These are phyloP conservation scores for Corella eumyota DNA, from an alignment of 23 tunicate genomes.

Conservation along the genomic window DNA sequence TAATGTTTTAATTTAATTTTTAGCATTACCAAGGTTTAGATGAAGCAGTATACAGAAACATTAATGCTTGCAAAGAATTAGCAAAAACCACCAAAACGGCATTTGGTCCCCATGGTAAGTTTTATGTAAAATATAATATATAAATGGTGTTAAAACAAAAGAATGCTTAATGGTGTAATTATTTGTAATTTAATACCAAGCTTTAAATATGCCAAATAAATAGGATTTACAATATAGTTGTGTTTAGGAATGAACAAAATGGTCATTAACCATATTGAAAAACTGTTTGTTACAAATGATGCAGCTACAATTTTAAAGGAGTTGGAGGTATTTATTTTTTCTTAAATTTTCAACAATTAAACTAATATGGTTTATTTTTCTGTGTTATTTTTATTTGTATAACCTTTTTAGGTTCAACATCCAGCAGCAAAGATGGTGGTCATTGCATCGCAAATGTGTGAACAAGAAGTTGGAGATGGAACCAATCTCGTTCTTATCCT, in stretches of 20 bases:
- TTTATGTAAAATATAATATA: neutral
- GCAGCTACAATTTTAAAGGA: conserved; percentile 96
- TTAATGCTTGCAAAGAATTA: conserved; percentile 73
- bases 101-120: conserved; percentile 85
- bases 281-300: conserved; percentile 96
- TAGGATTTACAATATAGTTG: too few relatives aligned
- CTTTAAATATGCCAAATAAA: too few relatives aligned
- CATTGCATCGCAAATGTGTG: conserved; percentile 96
- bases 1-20: conserved; percentile 3
- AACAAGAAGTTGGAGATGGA: conserved; percentile 99
- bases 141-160: too few relatives aligned
- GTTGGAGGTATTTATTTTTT: conserved; percentile 62
- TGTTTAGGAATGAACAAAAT: conserved; percentile 95
- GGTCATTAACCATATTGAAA: conserved; percentile 99
- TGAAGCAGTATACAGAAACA: conserved; percentile 89
- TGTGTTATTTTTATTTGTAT: too few relatives aligned
- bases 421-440: conserved; percentile 99
- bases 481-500: conserved; percentile 89
- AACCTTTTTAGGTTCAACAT: conserved; percentile 92
- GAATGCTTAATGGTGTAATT: too few relatives aligned
- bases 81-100: conserved; percentile 69
- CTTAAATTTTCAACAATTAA: too few relatives aligned
- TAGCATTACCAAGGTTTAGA: conserved; percentile 82
- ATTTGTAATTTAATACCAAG: too few relatives aligned
- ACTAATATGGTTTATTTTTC: too few relatives aligned